A percentile compares a stretch with the other conserved stretches of the same genome.
Conservation (phyloP, 2,797 vertebrate genomes). For the Premnoplex brunnescens region DNA sequence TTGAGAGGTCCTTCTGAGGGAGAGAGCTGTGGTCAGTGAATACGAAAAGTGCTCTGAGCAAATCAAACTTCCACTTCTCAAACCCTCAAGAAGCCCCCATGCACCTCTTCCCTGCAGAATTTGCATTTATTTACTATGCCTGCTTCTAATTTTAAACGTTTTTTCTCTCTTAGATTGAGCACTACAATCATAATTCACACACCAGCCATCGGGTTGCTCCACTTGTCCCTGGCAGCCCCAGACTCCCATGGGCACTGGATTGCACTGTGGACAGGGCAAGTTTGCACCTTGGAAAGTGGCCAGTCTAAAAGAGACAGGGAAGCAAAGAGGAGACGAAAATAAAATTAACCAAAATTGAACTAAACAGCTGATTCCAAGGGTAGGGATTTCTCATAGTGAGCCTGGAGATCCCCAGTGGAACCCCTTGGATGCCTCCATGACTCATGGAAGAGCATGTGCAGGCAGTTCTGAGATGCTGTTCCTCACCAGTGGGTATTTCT, state of each 20-base stretch:
- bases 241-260: rapidly evolving
- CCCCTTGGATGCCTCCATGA: background rate
- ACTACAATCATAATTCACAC: background rate
- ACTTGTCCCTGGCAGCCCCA: no score
- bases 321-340: background rate
- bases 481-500: background rate
- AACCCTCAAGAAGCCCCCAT: background rate
- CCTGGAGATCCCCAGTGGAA: background rate
- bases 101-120: background rate
- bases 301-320: background rate
- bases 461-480: background rate
- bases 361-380: background rate
- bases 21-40: background rate
- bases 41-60: background rate
- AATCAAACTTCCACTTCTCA: background rate
- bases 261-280: no score
- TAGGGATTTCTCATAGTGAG: background rate
- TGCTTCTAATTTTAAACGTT: background rate
- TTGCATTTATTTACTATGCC: background rate
- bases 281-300: background rate
- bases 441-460: background rate
- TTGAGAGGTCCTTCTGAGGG: background rate
- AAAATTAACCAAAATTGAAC: background rate
- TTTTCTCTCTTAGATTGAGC: background rate
- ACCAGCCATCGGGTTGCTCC: background rate